Percentiles rank a stretch among this genome's conserved stretches.
phyloP scores from a whole-genome alignment of 2,888 invertebrate species.

The Caenorhabditis angaria region DNA sequence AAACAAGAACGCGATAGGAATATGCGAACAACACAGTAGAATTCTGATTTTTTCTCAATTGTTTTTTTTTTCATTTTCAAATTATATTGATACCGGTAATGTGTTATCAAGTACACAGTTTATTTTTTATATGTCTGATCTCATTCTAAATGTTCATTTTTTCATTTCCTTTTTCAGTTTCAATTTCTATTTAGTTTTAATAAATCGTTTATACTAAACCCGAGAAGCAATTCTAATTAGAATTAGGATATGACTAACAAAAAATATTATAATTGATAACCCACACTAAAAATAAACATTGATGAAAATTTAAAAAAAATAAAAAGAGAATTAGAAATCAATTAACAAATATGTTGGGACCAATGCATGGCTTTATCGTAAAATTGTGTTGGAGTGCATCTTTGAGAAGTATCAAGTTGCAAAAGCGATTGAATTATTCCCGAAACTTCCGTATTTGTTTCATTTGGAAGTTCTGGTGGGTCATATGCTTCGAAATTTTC shows the following conservation, averaged over 20 bases:
- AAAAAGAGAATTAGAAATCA: neutral
- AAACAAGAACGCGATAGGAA: slow-evolving; percentile 17
- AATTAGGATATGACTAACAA: neutral
- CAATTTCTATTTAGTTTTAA: neutral
- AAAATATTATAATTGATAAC: neutral
- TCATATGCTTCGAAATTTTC: slow-evolving; percentile 71
- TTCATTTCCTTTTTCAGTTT: no score
- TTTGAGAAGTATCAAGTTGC: slow-evolving; percentile 59
- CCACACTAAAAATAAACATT: slow-evolving; percentile 14
- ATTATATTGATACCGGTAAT: neutral
- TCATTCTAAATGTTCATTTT: no score
- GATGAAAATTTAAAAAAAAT: slow-evolving; percentile 2
- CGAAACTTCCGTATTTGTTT: slow-evolving; percentile 44
- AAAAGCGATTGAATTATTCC: slow-evolving; percentile 61
- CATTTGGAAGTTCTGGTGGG: slow-evolving; percentile 60
- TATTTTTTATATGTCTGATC: no score
- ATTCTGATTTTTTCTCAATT: neutral
- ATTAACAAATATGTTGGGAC: slow-evolving; percentile 32
- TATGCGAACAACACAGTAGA: slow-evolving; percentile 31
- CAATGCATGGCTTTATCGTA: slow-evolving; percentile 50
- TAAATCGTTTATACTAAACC: neutral
- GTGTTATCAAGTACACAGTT: no score
- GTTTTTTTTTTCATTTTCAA: no score
- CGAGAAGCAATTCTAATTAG: neutral
- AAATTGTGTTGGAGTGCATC: slow-evolving; percentile 64